Percentiles rank a stretch among this genome's conserved stretches.
Evolutionary conservation across 2,888 invertebrate species (phyloP).

Genomic region (Tetrapedia diversipes): DNA sequence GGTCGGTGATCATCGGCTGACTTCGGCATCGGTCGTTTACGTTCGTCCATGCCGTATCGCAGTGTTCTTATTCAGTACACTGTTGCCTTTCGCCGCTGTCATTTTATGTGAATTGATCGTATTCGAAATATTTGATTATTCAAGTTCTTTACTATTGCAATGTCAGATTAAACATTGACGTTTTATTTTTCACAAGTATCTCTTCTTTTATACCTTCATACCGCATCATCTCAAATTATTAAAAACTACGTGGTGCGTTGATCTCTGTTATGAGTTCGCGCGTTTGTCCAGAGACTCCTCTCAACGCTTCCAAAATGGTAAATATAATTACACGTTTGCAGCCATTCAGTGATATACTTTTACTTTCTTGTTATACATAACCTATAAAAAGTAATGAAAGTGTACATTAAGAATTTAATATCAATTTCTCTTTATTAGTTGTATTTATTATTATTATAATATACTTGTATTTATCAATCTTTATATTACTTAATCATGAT

Average conservation of each 20-base stretch:
- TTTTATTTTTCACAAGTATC: neutral
- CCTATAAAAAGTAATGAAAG: neutral
- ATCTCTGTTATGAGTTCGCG: slow-evolving; percentile 45
- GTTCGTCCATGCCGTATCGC: slow-evolving; percentile 34
- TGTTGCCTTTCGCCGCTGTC: slow-evolving; percentile 38
- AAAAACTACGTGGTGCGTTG: slow-evolving; percentile 5
- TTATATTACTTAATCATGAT: neutral
- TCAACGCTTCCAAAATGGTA: slow-evolving; percentile 45
- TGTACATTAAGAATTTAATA: neutral
- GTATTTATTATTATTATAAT: neutral
- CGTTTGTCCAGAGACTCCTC: slow-evolving; percentile 16
- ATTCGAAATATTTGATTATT: neutral
- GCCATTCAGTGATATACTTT: neutral
- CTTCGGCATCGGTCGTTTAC: slow-evolving; percentile 33
- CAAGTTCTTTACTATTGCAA: neutral
- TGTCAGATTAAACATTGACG: slow-evolving; percentile 17
- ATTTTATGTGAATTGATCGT: neutral
- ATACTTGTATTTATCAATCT: neutral
- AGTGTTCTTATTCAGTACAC: slow-evolving; percentile 54
- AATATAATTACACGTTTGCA: slow-evolving; percentile 38
- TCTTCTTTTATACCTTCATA: no score
- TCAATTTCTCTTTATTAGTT: neutral
- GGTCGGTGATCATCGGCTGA: slow-evolving; percentile 52
- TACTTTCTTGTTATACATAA: neutral
- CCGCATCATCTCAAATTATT: no score